These are phyloP conservation scores for Drosophila varians DNA, from an alignment of 1,140 invertebrate genomes.

Conservation along the genomic window DNA sequence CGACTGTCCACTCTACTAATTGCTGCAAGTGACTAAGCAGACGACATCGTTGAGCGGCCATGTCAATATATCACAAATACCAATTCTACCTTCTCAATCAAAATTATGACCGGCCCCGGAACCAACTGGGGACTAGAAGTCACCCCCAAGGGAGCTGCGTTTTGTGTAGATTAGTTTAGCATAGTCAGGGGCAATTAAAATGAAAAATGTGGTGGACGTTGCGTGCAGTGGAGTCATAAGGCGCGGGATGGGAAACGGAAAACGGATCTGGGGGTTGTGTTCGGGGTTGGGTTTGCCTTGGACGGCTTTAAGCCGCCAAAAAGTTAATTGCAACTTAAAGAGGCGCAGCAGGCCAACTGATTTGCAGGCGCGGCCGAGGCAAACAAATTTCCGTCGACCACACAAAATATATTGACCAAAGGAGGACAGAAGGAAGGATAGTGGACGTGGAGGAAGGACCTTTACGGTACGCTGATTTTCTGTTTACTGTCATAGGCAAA, in stretches of 20 bases:
- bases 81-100: conserved; percentile 80
- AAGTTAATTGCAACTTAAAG: conserved; percentile 80
- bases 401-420: conserved; percentile 63
- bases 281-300: not conserved
- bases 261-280: not conserved
- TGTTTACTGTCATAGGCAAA: too few species aligned
- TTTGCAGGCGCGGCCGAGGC: conserved; percentile 67
- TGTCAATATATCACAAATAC: conserved; percentile 82
- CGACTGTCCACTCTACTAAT: conserved; percentile 54
- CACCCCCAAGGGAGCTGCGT: conserved; percentile 68
- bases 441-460: not conserved
- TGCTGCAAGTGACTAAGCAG: conserved; percentile 76
- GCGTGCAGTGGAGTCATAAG: conserved; percentile 67
- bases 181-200: conserved; percentile 71
- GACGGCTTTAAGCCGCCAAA: conserved; percentile 57
- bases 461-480: conserved; percentile 3
- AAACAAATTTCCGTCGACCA: conserved; percentile 76
- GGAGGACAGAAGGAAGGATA: conserved; percentile 9
- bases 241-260: conserved; percentile 3
- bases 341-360: conserved; percentile 58
- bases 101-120: conserved; percentile 74
- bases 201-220: conserved; percentile 65
- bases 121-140: conserved; percentile 18
- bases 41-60: conserved; percentile 64
- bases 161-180: conserved; percentile 80